Evolutionary conservation across 2,113 vertebrate species (phyloP).

Genomic region (Dinomys branickii): DNA sequence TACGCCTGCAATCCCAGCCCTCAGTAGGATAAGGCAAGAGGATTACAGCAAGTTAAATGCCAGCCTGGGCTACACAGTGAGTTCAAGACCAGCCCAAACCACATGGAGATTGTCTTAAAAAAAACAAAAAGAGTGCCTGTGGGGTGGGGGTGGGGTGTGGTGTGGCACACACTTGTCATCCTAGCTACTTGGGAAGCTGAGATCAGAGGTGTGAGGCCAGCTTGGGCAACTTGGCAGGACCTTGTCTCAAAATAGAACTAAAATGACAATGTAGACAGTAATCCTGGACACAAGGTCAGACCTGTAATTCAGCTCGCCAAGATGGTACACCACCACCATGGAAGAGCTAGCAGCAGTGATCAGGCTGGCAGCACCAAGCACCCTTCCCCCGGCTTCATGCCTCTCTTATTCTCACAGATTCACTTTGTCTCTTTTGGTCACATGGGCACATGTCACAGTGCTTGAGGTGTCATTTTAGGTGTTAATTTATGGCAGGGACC

Average conservation of each 20-base stretch:
- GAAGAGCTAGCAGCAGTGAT: neutral
- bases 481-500: neutral
- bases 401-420: neutral
- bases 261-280: neutral
- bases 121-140: neutral
- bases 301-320: constrained; percentile 34
- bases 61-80: neutral
- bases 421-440: neutral
- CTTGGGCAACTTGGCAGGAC: neutral
- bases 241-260: neutral
- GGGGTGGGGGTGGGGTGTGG: too few species aligned
- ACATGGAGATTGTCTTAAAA: neutral
- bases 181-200: neutral
- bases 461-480: neutral
- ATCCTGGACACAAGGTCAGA: neutral
- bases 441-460: neutral
- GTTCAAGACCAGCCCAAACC: neutral
- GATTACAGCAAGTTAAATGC: neutral
- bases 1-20: neutral
- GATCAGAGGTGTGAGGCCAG: neutral
- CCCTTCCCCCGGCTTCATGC: neutral
- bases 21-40: neutral
- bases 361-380: neutral
- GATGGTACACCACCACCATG: neutral
- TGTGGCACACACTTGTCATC: neutral